Conservation (phyloP, 2,888 invertebrate genomes). For the Plagodis pulveraria region DNA sequence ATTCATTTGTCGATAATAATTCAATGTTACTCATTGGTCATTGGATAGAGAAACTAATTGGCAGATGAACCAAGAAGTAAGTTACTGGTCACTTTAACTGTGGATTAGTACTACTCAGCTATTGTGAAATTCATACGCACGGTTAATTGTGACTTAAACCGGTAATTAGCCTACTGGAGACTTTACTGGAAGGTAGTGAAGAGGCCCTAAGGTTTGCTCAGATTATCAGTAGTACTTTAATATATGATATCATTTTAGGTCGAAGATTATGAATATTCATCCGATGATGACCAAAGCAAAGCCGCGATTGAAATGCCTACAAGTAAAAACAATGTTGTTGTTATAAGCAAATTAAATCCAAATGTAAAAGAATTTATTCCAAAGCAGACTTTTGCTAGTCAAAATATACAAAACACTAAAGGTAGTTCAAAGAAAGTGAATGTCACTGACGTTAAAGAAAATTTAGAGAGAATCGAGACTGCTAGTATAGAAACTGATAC, state of each 20-base stretch:
- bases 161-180: too few relatives aligned
- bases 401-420: background rate
- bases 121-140: too few relatives aligned
- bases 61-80: too few relatives aligned
- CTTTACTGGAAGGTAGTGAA: too few relatives aligned
- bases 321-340: constrained; percentile 1
- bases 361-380: constrained; percentile 60
- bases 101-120: too few relatives aligned
- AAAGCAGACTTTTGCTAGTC: constrained; percentile 22
- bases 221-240: background rate
- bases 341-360: constrained; percentile 63
- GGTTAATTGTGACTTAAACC: too few relatives aligned
- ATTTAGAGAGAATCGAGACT: too few relatives aligned
- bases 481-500: too few relatives aligned
- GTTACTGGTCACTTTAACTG: too few relatives aligned
- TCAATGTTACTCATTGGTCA: too few relatives aligned
- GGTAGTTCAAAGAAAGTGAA: background rate
- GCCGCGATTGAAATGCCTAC: background rate
- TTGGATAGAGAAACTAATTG: too few relatives aligned
- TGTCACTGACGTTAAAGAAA: background rate
- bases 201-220: background rate
- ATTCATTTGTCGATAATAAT: too few relatives aligned
- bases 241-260: constrained; percentile 31
- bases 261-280: constrained; percentile 27
- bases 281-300: constrained; percentile 1